Conservation (phyloP, 2,797 vertebrate genomes). For the Aulostomus chinensis region DNA sequence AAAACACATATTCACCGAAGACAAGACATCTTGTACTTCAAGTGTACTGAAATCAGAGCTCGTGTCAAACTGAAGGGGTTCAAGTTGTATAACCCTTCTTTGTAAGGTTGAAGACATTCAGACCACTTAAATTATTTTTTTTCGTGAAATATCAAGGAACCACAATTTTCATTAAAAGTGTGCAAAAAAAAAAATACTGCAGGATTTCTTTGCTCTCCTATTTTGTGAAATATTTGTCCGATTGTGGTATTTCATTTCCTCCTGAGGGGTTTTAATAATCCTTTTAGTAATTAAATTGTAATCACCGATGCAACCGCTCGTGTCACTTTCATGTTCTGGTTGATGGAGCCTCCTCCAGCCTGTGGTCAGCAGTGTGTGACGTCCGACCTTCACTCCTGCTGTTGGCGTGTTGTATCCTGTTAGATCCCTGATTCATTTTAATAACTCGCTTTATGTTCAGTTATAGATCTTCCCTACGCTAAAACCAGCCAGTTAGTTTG, state of each 20-base stretch:
- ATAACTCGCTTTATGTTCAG: conserved; percentile 37
- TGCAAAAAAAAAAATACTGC: no score
- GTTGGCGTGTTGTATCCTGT: neutral
- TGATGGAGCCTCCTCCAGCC: neutral
- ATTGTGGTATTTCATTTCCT: neutral
- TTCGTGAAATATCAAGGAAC: no score
- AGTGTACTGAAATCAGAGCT: neutral
- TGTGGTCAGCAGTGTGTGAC: neutral
- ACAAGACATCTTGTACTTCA: neutral
- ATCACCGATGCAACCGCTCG: conserved; percentile 1
- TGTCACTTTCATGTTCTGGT: neutral
- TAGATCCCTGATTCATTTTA: conserved; percentile 44
- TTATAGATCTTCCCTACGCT: conserved; percentile 43
- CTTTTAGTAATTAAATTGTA: neutral
- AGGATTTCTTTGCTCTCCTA: no score
- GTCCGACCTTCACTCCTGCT: neutral
- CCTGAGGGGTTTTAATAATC: conserved; percentile 1
- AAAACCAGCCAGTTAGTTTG: conserved; percentile 53
- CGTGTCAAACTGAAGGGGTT: no score
- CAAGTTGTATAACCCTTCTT: no score
- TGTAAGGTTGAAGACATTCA: no score
- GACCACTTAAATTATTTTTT: no score
- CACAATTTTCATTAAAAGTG: no score
- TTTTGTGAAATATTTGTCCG: no score
- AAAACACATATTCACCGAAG: conserved; percentile 9